These are phyloP conservation scores for Garra rufa DNA, from an alignment of 2,113 vertebrate genomes.

Conservation along the genomic window DNA sequence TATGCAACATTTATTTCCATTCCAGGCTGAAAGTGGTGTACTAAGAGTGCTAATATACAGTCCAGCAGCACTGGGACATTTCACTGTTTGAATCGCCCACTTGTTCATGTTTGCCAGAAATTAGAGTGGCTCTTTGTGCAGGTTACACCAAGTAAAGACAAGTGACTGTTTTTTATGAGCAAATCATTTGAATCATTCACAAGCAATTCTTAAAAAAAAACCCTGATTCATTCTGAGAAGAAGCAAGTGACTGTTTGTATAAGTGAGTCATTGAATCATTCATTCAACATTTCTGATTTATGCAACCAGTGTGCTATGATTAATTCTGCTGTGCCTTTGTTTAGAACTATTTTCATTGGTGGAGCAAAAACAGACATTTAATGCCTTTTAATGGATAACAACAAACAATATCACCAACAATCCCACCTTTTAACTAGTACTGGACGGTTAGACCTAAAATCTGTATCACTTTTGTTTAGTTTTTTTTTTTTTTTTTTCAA, in stretches of 20 bases:
- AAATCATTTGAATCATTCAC: background rate
- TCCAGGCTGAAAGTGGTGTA: background rate
- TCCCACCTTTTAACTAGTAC: background rate
- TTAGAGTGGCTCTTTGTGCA: background rate
- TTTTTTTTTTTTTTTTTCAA: too few relatives aligned
- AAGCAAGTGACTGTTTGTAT: background rate
- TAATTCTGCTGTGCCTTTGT: background rate
- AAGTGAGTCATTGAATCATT: background rate
- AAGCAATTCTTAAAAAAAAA: background rate
- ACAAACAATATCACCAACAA: background rate
- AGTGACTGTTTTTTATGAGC: background rate
- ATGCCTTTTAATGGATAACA: too few relatives aligned
- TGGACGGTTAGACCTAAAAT: too few relatives aligned
- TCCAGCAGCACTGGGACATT: background rate
- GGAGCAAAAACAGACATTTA: background rate
- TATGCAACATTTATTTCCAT: too few relatives aligned
- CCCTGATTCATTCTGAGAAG: background rate
- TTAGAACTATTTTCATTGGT: too few relatives aligned
- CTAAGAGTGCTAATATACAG: background rate
- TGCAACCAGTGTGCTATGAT: background rate
- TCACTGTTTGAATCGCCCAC: background rate
- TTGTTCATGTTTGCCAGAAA: background rate
- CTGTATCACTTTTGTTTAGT: too few relatives aligned
- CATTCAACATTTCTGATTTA: background rate
- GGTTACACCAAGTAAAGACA: background rate